Percentiles rank a stretch among this genome's conserved stretches.
Conservation (phyloP, 1,140 invertebrate genomes). For the Polyergus mexicanus region DNA sequence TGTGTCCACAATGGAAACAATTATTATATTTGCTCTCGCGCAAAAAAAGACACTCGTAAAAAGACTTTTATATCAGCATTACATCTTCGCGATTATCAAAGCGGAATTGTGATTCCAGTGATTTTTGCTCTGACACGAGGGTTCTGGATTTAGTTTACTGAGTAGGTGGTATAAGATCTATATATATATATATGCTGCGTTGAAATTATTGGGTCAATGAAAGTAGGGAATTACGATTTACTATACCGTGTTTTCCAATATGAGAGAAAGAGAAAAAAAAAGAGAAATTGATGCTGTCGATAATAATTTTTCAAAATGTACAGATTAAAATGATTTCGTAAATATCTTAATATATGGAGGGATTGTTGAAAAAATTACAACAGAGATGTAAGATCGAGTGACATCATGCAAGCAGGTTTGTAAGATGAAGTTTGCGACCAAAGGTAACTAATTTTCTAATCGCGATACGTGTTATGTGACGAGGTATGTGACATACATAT, state of each 20-base stretch:
- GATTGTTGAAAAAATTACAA: not conserved
- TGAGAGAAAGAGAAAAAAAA: not conserved
- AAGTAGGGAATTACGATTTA: not conserved
- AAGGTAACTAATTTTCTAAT: conserved; percentile 7
- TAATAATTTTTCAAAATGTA: not conserved
- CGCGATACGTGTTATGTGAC: not conserved
- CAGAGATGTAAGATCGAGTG: not conserved
- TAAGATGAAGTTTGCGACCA: not conserved
- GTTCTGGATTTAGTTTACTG: conserved; percentile 18
- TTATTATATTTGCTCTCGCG: conserved; percentile 16
- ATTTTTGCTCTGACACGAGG: not conserved
- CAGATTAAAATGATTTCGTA: not conserved
- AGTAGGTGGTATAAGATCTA: not conserved
- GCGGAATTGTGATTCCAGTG: not conserved
- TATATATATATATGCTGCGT: not conserved
- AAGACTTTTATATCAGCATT: not conserved
- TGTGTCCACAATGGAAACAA: not conserved
- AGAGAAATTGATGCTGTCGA: not conserved
- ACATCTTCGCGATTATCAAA: conserved; percentile 27
- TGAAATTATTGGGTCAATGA: not conserved
- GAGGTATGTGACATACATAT: not conserved
- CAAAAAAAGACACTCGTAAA: not conserved
- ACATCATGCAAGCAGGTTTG: not conserved
- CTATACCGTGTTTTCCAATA: not conserved
- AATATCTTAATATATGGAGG: not conserved